These are phyloP conservation scores for Orchesellides sinensis DNA, from an alignment of 2,888 invertebrate species.

Conservation along the genomic window DNA sequence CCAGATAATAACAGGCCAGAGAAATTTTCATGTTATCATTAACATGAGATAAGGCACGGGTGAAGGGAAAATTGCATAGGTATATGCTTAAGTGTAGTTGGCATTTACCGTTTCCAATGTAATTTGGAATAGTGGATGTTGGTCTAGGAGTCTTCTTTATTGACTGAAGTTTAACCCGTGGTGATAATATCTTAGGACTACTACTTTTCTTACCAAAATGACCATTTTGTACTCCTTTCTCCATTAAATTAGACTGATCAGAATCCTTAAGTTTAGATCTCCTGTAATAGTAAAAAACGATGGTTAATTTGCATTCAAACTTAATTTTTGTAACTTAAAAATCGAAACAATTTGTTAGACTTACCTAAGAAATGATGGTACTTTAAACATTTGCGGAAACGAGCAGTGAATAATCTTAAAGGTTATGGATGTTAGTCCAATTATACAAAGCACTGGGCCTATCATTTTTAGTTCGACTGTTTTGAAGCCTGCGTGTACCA, in stretches of 20 bases:
- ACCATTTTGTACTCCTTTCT: slow-evolving; percentile 73
- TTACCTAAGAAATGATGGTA: slow-evolving; percentile 68
- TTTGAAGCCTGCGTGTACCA: slow-evolving; percentile 72
- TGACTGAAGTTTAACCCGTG: slow-evolving; percentile 70
- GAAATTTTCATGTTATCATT: neutral
- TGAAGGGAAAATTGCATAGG: slow-evolving; percentile 1
- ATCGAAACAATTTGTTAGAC: neutral
- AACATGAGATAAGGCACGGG: no score
- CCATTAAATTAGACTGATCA: slow-evolving; percentile 71
- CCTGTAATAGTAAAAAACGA: neutral
- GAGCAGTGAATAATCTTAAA: slow-evolving; percentile 72
- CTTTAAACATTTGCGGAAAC: slow-evolving; percentile 69
- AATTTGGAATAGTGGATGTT: slow-evolving; percentile 73
- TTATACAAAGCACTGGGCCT: slow-evolving; percentile 70
- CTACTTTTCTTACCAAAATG: slow-evolving; percentile 65
- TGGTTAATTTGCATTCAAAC: neutral
- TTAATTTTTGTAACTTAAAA: neutral
- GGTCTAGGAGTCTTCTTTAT: slow-evolving; percentile 67
- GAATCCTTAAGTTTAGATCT: slow-evolving; percentile 63
- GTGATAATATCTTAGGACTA: slow-evolving; percentile 69
- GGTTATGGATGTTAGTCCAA: slow-evolving; percentile 71
- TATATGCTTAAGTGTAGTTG: neutral
- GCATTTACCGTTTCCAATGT: slow-evolving; percentile 64
- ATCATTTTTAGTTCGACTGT: slow-evolving; percentile 73
- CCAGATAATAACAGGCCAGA: neutral